phyloP scores from a whole-genome alignment of 1,140 invertebrate genomes.

The Pissodes strobi region DNA sequence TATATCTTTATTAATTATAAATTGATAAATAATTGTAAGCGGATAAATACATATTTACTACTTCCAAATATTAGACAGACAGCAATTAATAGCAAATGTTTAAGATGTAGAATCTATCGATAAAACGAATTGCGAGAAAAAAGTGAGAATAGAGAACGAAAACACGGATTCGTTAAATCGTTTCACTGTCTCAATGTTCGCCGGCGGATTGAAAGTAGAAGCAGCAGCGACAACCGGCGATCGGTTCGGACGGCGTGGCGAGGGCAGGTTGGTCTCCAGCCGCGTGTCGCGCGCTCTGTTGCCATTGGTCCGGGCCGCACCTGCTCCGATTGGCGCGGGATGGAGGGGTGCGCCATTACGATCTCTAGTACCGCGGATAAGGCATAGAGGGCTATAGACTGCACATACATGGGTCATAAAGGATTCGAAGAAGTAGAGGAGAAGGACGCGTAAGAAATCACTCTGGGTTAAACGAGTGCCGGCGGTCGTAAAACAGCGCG shows the following conservation, averaged over 20 bases:
- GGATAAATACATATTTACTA: too few species aligned
- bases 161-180: too few species aligned
- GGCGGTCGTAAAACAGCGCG: constrained; percentile 47
- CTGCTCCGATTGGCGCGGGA: constrained; percentile 53
- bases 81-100: too few species aligned
- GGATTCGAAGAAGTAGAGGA: constrained; percentile 69
- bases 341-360: constrained; percentile 65
- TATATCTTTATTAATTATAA: too few species aligned
- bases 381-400: constrained; percentile 69
- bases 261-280: constrained; percentile 45
- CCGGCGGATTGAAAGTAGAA: background rate
- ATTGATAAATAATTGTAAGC: too few species aligned
- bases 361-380: constrained; percentile 66
- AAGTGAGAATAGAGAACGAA: too few species aligned
- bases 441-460: constrained; percentile 66
- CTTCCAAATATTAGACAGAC: too few species aligned
- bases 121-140: too few species aligned
- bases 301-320: constrained; percentile 54
- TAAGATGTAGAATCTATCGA: too few species aligned
- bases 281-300: constrained; percentile 45
- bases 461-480: constrained; percentile 54
- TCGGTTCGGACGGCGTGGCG: constrained; percentile 41
- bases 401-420: constrained; percentile 70
- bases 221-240: constrained; percentile 12
- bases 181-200: background rate